Base-by-base conservation (phyloP, 2,888 invertebrate genomes). In the Onthophagus sagittarius region DNA sequence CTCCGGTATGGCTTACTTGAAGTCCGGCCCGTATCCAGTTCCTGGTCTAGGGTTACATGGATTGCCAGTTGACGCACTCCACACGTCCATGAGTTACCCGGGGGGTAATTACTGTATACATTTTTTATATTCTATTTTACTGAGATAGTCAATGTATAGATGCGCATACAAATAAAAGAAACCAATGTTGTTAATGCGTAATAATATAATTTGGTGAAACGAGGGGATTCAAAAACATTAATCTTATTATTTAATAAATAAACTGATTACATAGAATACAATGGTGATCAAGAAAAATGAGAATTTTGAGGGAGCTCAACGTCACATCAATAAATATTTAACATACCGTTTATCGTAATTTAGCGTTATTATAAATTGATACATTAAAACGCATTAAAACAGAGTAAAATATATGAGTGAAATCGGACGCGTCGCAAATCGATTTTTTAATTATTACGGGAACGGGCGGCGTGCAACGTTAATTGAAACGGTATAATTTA, bases 31-130 rank as follows among this genome's bases (percentile, higher is more conserved):
- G 63, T 89, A 89, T 82, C 85, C 87, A 15, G 88, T 89, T 80
- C 88, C 87, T 76, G 88, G 88, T 71, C 84, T 88, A 74, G 87
- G 88, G 31, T 83, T 89, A 31, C 87, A 87, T 79, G 87, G 89
- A 75, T 86, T 89, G 75, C 88, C 89, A 69, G 90, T 91, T 82
- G 91, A 92, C 82, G 88, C 90, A 64, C 84, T 91, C 79, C 91
- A 92, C 81, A 87, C 89, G 11, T 88, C 90, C 74, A 90, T 91
- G 89, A 90, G 90, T 74, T 91, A 91, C 83, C 90, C 90, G 77
- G 86, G 88, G 85, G 87, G 88, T 88, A 84, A 82, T 62, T 13
- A 9, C n/a, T 32, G 7, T 1, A 63, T 23, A 23, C 67, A 67
- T 67, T 67, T 31, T 32, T n/a, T 23, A 67, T 5, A 64, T 64